These are phyloP conservation scores for Deilephila porcellus DNA, from an alignment of 2,888 invertebrate species.

Conservation along the genomic window DNA sequence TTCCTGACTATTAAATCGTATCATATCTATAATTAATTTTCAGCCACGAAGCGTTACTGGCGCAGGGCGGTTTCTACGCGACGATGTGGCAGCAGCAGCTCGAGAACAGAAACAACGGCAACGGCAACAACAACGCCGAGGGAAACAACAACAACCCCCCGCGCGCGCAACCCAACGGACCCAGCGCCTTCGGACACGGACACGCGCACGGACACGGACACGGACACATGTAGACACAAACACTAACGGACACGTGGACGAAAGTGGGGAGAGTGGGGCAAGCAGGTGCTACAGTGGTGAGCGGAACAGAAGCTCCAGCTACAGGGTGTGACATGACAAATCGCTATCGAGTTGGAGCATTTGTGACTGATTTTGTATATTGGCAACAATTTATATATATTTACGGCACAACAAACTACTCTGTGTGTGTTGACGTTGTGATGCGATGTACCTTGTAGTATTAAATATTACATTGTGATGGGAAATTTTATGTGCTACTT, in stretches of 20 bases:
- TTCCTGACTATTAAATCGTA: neutral
- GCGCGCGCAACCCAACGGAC: conserved; percentile 44
- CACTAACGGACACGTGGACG: conserved; percentile 2
- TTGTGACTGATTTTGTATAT: conserved; percentile 38
- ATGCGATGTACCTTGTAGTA: conserved; percentile 72
- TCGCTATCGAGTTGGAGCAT: conserved; percentile 49
- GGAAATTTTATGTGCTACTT: conserved; percentile 73
- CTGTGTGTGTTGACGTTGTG: conserved; percentile 38
- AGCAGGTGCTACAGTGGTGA: conserved; percentile 37
- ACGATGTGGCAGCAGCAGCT: conserved; percentile 97
- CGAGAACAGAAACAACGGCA: conserved; percentile 79
- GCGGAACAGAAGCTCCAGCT: conserved; percentile 22
- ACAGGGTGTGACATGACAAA: conserved; percentile 53
- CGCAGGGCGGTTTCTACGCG: conserved; percentile 90
- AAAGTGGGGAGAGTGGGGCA: conserved; percentile 34
- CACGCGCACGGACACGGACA: conserved; percentile 35
- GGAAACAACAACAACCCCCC: conserved; percentile 46
- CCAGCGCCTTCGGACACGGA: conserved; percentile 51
- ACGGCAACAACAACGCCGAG: conserved; percentile 45
- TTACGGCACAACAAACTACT: conserved; percentile 7
- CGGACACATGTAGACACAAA: conserved; percentile 33
- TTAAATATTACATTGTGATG: conserved; percentile 68
- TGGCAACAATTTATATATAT: conserved; percentile 19
- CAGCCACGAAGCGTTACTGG: conserved; percentile 90
- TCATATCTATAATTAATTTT: conserved; percentile 49